Evolutionary conservation across 1,140 invertebrate genomes (phyloP).

Genomic region (Camponotus vicinus): DNA sequence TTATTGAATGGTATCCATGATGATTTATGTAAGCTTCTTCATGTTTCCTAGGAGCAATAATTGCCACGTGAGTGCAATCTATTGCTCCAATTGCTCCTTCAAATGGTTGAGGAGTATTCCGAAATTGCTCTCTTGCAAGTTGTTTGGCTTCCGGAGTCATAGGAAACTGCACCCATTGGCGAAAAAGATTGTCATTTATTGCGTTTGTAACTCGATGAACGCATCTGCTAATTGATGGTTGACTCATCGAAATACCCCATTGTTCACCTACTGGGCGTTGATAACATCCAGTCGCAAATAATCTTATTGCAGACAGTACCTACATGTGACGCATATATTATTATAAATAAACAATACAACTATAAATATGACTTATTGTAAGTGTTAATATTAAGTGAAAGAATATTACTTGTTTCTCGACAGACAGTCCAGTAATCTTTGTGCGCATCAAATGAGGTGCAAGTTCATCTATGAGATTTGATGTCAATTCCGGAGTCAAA

Average conservation of each 20-base stretch:
- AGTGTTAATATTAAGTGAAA: too few relatives aligned
- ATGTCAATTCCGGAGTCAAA: not conserved
- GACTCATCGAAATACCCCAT: constrained; percentile 16
- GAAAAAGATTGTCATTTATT: not conserved
- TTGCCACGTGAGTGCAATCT: constrained; percentile 22
- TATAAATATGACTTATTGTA: too few relatives aligned
- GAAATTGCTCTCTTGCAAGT: not conserved
- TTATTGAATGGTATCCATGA: constrained; percentile 25
- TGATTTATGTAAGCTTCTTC: constrained; percentile 33
- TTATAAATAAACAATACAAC: too few relatives aligned
- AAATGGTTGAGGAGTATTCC: not conserved
- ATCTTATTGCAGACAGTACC: constrained; percentile 19
- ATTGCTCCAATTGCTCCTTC: not conserved
- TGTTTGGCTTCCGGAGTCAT: not conserved
- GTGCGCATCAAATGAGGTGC: not conserved
- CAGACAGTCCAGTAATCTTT: not conserved
- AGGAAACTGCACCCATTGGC: constrained; percentile 1
- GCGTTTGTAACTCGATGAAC: not conserved
- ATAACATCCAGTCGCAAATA: constrained; percentile 4
- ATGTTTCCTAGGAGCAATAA: constrained; percentile 14
- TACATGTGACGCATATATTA: constrained; percentile 6
- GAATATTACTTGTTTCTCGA: not conserved
- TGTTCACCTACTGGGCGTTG: constrained; percentile 25
- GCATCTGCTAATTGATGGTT: constrained; percentile 16
- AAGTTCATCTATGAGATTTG: not conserved